phyloP scores from a whole-genome alignment of 2,888 invertebrate species.

The Caenorhabditis sp. region DNA sequence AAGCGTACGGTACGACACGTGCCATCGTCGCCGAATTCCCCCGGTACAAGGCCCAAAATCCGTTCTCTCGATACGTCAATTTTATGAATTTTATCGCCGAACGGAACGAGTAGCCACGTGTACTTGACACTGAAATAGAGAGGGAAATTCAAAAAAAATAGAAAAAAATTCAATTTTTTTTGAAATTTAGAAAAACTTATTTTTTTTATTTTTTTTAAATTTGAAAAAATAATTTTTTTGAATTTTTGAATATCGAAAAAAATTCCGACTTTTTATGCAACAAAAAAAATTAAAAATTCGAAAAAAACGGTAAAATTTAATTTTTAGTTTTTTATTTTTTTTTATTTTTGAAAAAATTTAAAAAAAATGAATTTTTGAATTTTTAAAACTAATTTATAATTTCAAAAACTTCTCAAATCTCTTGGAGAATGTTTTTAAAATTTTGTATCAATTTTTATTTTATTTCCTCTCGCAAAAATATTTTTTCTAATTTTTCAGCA shows the following conservation, averaged over 20 bases:
- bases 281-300: background rate
- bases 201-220: no score
- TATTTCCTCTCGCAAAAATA: no score
- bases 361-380: no score
- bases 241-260: background rate
- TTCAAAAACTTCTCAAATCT: no score
- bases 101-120: slow-evolving; percentile 84
- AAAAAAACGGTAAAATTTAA: background rate
- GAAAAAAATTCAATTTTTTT: background rate
- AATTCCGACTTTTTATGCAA: no score
- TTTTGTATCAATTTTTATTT: no score
- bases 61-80: slow-evolving; percentile 88
- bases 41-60: slow-evolving; percentile 89
- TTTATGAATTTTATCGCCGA: slow-evolving; percentile 85
- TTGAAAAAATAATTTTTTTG: background rate
- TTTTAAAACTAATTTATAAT: no score
- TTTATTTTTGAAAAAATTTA: no score
- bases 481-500: no score
- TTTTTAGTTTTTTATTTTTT: background rate
- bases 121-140: slow-evolving; percentile 81
- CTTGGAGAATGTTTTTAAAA: no score
- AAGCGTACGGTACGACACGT: slow-evolving; percentile 96
- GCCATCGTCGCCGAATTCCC: slow-evolving; percentile 99
- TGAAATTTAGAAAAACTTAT: no score
- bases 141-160: background rate